These are phyloP conservation scores for Falco concolor DNA, from an alignment of 2,797 vertebrate genomes.

Conservation along the genomic window DNA sequence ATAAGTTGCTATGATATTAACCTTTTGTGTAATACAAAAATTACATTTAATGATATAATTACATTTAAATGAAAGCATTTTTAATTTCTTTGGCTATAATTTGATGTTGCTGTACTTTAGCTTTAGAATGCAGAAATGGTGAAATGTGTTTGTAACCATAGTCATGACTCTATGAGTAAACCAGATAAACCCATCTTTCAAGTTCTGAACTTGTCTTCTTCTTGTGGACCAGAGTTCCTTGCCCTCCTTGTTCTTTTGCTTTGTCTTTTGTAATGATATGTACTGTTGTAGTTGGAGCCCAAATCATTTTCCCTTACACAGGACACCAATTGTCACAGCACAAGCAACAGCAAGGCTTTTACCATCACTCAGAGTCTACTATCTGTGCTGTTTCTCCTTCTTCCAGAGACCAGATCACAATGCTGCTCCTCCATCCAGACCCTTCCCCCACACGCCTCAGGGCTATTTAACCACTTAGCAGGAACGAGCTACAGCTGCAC, in stretches of 20 bases:
- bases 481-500: too few species aligned
- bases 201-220: neutral
- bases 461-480: too few species aligned
- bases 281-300: too few species aligned
- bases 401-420: too few species aligned
- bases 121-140: neutral
- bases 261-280: neutral
- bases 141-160: neutral
- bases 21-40: slow-evolving; percentile 47
- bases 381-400: too few species aligned
- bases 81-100: neutral
- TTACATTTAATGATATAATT: slow-evolving; percentile 22
- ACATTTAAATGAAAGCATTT: neutral
- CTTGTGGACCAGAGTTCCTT: neutral
- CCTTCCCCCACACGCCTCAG: too few species aligned
- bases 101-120: neutral
- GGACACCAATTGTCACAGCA: too few species aligned
- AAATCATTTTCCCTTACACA: too few species aligned
- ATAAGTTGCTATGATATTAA: slow-evolving; percentile 45
- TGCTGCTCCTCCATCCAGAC: too few species aligned
- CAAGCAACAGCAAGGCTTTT: too few species aligned
- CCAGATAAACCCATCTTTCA: neutral
- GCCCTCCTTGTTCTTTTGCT: neutral
- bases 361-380: too few species aligned
- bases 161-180: neutral